Evolutionary conservation across 2,888 invertebrate species (phyloP), one percentile per base, ranked within the genome.

Genomic region (Heliconius charithonia): DNA sequence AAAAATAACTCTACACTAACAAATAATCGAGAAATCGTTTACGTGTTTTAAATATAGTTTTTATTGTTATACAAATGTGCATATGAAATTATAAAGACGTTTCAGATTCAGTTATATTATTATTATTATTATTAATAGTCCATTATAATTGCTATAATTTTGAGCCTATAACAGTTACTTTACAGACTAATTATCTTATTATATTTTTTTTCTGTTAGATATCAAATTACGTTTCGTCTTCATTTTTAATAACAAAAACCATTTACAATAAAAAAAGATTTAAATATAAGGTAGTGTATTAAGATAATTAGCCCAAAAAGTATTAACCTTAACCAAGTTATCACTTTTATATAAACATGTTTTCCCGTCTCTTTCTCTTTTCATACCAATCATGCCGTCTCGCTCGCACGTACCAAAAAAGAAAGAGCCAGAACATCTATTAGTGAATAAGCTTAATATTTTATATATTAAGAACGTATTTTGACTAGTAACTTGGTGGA

Each of bases 401-500:
- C 32, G 32, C 72, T 72, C 59, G 59, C 59, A 37, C n/a, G n/a
- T 16, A 22, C 3, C 6, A 59, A 25, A n/a, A 32, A 32, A 59
- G 72, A 59, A 59, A 72, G n/a, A 59, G 59, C 9, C n/a, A 59
- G 72, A 37, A 37, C n/a, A 72, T 32, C 32, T 72, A 56, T 59
- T 59, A 72, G 32, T 59, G 59, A 56, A 9, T 72, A 72, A 72
- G 56, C n/a, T 72, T 72, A 56, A 72, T 72, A 72, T 59, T 65
- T 63, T 29, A 74, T 77, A 73, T 77, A 56, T 66, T 65, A 73
- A 66, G 75, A 59, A 67, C 74, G 41, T 77, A 77, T 66, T 78
- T 80, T 80, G 80, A 80, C 80, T 80, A 80, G 80, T 75, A 75
- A 59, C 59, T 76, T 79, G 80, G 76, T 80, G 80, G 80, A 79